Evolutionary conservation across 2,113 vertebrate genomes (phyloP).

Genomic region (Echinops telfairi): DNA sequence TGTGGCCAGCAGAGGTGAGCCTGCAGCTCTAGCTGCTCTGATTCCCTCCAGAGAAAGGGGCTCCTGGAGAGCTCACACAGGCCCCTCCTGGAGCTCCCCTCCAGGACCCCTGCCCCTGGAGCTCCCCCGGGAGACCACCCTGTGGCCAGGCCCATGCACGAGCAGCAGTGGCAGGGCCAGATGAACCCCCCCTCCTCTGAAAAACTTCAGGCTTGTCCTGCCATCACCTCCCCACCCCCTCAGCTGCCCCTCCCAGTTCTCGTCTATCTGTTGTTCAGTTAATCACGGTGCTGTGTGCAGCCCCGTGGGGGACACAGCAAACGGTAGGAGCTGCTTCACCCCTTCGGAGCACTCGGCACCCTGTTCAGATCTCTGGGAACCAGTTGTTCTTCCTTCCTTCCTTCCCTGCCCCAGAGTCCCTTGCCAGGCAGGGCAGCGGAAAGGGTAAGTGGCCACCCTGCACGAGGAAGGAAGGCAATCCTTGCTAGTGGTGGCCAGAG

Average conservation of each 20-base stretch:
- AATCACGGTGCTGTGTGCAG: neutral
- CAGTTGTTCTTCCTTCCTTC: neutral
- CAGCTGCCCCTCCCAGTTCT: neutral
- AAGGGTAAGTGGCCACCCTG: neutral
- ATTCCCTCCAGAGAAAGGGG: neutral
- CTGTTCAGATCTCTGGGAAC: fast-evolving
- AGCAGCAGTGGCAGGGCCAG: fast-evolving
- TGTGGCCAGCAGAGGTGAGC: conserved; percentile 78
- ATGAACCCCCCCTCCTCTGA: neutral
- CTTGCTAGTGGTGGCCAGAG: no score
- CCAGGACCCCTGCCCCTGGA: neutral
- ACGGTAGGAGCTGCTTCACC: neutral
- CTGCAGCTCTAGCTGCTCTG: neutral
- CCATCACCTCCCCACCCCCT: neutral
- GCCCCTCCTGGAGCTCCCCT: neutral
- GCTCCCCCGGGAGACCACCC: neutral
- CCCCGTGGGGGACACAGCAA: fast-evolving
- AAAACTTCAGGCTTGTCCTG: neutral
- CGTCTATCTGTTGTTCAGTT: no score
- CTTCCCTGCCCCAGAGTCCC: neutral
- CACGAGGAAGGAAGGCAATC: neutral
- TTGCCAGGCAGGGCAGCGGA: neutral
- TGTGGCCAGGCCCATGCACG: no score
- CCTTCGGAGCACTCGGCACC: neutral
- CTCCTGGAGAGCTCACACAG: neutral